These are phyloP conservation scores for Nasonia longicornis DNA, from an alignment of 1,140 invertebrate genomes.

Conservation along the genomic window DNA sequence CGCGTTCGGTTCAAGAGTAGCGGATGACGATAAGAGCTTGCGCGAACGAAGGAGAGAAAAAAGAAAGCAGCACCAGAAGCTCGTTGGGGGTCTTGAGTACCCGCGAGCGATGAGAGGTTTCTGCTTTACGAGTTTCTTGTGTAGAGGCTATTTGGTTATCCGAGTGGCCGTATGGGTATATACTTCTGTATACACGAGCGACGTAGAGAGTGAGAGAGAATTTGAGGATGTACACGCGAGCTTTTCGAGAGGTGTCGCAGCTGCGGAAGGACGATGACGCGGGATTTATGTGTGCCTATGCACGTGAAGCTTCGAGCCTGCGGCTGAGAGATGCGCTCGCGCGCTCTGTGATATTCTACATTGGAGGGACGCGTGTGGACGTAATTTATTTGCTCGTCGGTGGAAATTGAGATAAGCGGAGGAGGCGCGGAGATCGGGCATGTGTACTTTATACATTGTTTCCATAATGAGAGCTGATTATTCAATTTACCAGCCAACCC, in stretches of 20 bases:
- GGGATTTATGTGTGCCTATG: background rate
- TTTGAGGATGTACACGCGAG: background rate
- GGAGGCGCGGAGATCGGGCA: background rate
- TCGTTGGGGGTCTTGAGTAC: conserved; percentile 12
- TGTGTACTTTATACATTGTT: background rate
- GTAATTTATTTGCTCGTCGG: background rate
- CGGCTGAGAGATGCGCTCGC: background rate
- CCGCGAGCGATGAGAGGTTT: conserved; percentile 11
- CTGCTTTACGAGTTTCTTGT: conserved; percentile 24
- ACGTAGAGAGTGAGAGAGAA: background rate
- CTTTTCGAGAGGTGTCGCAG: background rate
- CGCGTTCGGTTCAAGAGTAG: background rate
- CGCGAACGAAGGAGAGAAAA: background rate
- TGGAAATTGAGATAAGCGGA: conserved; percentile 5
- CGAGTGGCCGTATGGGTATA: background rate
- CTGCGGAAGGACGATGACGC: background rate
- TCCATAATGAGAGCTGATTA: conserved; percentile 1
- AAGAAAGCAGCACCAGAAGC: background rate
- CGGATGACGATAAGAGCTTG: conserved; percentile 14
- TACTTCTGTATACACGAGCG: background rate
- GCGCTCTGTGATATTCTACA: background rate
- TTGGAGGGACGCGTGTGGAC: no score
- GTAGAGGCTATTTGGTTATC: conserved; percentile 21
- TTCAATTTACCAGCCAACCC: background rate
- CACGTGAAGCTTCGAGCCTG: background rate